Percentiles rank a stretch among this genome's conserved stretches.
These are phyloP conservation scores for Trichopoda pennipes DNA, from an alignment of 2,888 invertebrate species.

Conservation along the genomic window DNA sequence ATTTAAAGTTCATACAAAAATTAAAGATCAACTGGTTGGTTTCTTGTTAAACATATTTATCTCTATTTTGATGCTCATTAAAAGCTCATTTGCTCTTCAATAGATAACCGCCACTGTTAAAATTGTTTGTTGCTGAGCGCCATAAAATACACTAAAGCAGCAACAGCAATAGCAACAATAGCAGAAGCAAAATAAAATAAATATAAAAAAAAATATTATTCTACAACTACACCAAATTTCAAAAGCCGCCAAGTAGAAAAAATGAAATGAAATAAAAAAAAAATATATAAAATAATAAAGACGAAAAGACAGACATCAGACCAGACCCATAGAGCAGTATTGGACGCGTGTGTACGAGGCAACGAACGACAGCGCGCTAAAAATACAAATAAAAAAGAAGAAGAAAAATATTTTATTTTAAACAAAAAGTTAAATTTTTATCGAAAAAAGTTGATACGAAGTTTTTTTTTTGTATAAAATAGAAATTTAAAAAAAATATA, in stretches of 20 bases:
- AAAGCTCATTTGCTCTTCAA: not conserved
- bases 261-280: slow-evolving; percentile 50
- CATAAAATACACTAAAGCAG: slow-evolving; percentile 54
- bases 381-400: slow-evolving; percentile 51
- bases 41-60: not conserved
- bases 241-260: slow-evolving; percentile 65
- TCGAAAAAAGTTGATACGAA: slow-evolving; percentile 24
- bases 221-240: slow-evolving; percentile 65
- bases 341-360: slow-evolving; percentile 67
- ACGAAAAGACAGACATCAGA: slow-evolving; percentile 65
- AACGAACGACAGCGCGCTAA: slow-evolving; percentile 68
- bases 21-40: no score
- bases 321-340: slow-evolving; percentile 68
- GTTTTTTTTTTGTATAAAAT: slow-evolving; percentile 26
- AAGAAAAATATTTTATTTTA: slow-evolving; percentile 22
- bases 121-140: slow-evolving; percentile 59
- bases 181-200: slow-evolving; percentile 47
- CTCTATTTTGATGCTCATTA: no score
- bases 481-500: slow-evolving; percentile 11
- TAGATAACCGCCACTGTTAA: slow-evolving; percentile 15
- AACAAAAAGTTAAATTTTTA: slow-evolving; percentile 32
- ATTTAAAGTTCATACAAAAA: no score
- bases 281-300: slow-evolving; percentile 65
- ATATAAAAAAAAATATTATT: slow-evolving; percentile 45
- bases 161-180: slow-evolving; percentile 57